These are phyloP conservation scores for Diogma glabrata DNA, from an alignment of 2,888 invertebrate genomes.

Conservation along the genomic window DNA sequence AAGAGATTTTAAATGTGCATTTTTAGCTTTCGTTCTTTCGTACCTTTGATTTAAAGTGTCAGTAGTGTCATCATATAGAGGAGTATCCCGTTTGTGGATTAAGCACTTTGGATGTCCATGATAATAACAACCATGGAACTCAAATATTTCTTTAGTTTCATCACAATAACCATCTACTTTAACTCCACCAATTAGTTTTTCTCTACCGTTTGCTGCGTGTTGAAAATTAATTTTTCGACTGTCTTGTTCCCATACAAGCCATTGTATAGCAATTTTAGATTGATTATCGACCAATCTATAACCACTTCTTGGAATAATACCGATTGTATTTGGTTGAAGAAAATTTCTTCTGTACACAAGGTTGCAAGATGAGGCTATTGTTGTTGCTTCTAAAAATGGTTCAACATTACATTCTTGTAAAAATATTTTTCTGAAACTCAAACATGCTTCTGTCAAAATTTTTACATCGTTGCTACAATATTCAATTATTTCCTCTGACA, in stretches of 20 bases:
- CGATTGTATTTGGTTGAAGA: constrained; percentile 22
- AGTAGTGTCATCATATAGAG: background rate
- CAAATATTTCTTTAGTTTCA: too few species aligned
- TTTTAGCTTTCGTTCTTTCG: background rate
- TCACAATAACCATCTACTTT: background rate
- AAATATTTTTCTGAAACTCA: constrained; percentile 22
- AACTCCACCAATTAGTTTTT: background rate
- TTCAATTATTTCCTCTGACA: constrained; percentile 22
- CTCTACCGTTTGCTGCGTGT: background rate
- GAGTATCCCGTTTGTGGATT: background rate
- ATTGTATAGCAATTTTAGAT: constrained; percentile 14
- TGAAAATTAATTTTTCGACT: background rate
- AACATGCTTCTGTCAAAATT: constrained; percentile 23
- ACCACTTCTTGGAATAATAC: constrained; percentile 22
- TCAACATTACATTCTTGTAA: constrained; percentile 20
- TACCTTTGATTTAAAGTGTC: background rate
- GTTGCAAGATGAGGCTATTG: constrained; percentile 23
- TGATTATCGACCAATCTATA: constrained; percentile 23
- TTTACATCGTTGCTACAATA: constrained; percentile 16
- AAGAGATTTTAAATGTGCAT: background rate
- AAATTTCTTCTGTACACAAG: constrained; percentile 21
- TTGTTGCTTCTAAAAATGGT: constrained; percentile 23
- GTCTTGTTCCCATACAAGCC: background rate
- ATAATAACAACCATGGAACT: too few species aligned
- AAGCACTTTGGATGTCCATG: background rate